Evolutionary conservation across 2,888 invertebrate species (phyloP), one percentile per base, ranked within the genome.

Genomic region (Sarcophaga subvicina): DNA sequence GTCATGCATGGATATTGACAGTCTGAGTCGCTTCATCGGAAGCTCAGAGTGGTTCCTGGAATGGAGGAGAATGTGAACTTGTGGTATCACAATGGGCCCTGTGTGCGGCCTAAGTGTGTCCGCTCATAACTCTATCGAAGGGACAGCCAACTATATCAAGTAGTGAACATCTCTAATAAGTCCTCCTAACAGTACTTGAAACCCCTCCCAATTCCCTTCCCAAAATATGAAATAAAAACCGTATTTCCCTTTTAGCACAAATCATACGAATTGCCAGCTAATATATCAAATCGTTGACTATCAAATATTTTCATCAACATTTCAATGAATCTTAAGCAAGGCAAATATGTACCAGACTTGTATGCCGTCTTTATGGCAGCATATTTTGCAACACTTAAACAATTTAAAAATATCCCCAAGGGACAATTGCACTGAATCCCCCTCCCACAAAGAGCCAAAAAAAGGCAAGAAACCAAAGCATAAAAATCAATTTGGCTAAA

Each of bases 401-500:
- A 80, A 86, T 83, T 86, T 83, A 14, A 72, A 77, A 86, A 77
- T 86, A 37, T 69, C 86, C 83, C 73, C 80, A 37, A 77, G 86
- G 80, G 27, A 82, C 64, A 79, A 84, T 75, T 78, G 79, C 87
- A 63, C 73, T 14, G 54, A 54, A 54, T 14, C 17, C 54, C 54
- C 54, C 54, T 17, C 14, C 54, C 25, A 27, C 49, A 62, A n/a
- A 27, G 45, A 11, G 22, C 49, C 25, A 70, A 14, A n/a, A 59
- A 80, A 73, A 60, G 86, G 10, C 4, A 17, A 22, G 3, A 71
- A 71, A 63, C 5, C 22, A 77, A 88, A 90, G 89, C 91, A 91
- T 91, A 90, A 80, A 91, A 91, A 91, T 91, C 91, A 91, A 91
- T 91, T 91, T 54, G 91, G 88, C 86, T 89, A 89, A 91, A 91